phyloP scores from a whole-genome alignment of 2,113 vertebrate genomes.

The Vireo altiloquus region DNA sequence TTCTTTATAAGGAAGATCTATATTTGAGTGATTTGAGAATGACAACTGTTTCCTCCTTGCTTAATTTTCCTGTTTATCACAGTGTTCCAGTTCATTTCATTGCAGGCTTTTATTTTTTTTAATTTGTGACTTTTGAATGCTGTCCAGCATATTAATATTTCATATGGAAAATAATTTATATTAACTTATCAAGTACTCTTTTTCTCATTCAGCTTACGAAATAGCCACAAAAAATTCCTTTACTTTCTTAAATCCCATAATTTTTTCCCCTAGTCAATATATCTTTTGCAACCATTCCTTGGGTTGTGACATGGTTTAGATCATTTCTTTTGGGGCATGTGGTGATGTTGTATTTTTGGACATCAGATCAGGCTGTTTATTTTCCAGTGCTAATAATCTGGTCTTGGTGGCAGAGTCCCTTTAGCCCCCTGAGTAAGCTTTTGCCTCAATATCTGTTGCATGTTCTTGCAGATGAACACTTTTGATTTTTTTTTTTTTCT shows the following conservation, averaged over 20 bases:
- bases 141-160: background rate
- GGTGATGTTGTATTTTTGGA: background rate
- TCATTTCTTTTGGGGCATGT: background rate
- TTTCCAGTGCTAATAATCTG: background rate
- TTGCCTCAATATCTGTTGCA: background rate
- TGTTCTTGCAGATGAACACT: background rate
- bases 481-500: background rate
- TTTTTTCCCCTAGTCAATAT: rapidly evolving
- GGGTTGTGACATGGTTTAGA: background rate
- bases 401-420: background rate
- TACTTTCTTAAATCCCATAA: background rate
- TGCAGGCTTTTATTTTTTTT: background rate
- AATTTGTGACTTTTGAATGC: background rate
- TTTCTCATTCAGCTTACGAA: background rate
- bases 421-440: background rate
- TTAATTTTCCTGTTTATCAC: background rate
- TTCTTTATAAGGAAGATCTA: conserved; percentile 33
- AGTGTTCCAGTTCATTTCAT: background rate
- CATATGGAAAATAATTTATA: background rate
- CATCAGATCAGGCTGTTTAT: background rate
- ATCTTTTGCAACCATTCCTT: background rate
- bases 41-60: background rate
- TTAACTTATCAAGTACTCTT: background rate
- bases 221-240: background rate
- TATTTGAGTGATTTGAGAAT: conserved; percentile 4